Evolutionary conservation across 2,888 invertebrate species (phyloP).

Genomic region (Hymenopus coronatus): DNA sequence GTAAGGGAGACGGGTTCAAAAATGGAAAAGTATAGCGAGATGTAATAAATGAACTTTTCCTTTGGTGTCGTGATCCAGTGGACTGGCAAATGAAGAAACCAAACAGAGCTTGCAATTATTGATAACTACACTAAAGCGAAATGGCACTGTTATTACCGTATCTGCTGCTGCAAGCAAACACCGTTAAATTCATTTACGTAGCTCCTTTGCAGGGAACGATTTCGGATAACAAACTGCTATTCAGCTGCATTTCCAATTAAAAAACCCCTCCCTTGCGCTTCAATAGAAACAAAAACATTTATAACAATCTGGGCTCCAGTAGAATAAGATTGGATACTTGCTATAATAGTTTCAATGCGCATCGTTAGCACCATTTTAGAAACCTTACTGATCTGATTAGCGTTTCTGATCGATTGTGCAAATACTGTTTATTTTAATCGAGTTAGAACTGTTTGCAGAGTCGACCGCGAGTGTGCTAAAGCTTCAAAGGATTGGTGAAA

Average conservation of each 20-base stretch:
- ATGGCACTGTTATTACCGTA: background rate
- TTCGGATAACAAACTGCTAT: background rate
- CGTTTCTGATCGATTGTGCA: background rate
- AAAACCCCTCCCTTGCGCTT: background rate
- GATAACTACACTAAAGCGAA: background rate
- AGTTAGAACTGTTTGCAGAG: background rate
- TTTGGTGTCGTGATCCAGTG: background rate
- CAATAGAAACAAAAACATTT: background rate
- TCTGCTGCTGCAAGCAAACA: background rate
- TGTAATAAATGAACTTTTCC: too few relatives aligned
- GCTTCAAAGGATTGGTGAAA: background rate
- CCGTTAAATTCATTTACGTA: background rate
- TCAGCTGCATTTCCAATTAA: background rate
- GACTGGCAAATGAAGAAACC: background rate
- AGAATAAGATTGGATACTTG: background rate
- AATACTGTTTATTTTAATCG: background rate
- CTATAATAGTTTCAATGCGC: too few relatives aligned
- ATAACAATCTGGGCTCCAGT: background rate
- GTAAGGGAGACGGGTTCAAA: too few relatives aligned
- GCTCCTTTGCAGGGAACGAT: background rate
- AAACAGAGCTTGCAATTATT: too few relatives aligned
- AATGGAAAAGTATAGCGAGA: too few relatives aligned
- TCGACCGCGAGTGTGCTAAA: background rate
- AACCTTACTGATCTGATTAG: background rate
- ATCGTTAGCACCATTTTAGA: background rate